These are phyloP conservation scores for Diplodus puntazzo DNA, from an alignment of 2,797 vertebrate species.

Conservation along the genomic window DNA sequence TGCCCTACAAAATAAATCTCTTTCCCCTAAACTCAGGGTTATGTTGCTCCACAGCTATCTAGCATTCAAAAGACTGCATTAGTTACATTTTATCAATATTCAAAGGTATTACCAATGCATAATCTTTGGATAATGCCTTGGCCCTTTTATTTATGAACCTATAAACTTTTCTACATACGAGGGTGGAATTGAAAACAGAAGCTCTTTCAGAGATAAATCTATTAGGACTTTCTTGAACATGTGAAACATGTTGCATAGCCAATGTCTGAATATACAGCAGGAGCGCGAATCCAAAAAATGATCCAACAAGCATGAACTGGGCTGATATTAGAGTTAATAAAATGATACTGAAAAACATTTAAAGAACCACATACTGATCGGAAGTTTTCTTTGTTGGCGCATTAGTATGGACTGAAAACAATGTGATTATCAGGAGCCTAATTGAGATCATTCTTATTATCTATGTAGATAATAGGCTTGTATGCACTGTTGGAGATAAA, in stretches of 20 bases:
- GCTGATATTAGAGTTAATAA: neutral
- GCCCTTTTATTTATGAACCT: conserved; percentile 1
- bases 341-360: neutral
- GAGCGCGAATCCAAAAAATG: neutral
- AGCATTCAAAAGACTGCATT: conserved; percentile 18
- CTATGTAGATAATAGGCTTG: neutral
- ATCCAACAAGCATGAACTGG: neutral
- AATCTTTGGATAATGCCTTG: neutral
- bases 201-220: neutral
- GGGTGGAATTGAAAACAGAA: neutral
- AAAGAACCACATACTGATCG: neutral
- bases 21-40: conserved; percentile 4
- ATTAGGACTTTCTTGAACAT: neutral
- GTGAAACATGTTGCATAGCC: conserved; percentile 2
- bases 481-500: no score
- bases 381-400: neutral
- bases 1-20: conserved; percentile 5
- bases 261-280: neutral
- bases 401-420: neutral
- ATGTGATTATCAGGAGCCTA: no score
- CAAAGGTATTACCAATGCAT: neutral
- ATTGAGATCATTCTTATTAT: neutral
- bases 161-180: conserved; percentile 3
- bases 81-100: conserved; percentile 16
- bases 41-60: conserved; percentile 7